These are phyloP conservation scores for Zeuzera pyrina DNA, from an alignment of 2,888 invertebrate species.

Conservation along the genomic window DNA sequence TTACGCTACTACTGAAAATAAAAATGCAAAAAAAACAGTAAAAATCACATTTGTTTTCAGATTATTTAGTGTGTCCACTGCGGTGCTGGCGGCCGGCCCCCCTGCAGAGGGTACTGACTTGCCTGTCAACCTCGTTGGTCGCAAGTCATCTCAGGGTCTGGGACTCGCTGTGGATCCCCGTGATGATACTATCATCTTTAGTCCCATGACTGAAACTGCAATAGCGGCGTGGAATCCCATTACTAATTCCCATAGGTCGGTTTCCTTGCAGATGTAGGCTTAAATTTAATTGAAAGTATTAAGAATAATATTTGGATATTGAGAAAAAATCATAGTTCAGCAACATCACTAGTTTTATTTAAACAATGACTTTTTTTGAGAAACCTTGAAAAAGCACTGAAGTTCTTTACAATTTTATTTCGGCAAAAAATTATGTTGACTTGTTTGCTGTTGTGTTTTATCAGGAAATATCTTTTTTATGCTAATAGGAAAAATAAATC, in stretches of 20 bases:
- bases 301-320: too few relatives aligned
- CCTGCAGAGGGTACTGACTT: conserved; percentile 78
- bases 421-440: too few relatives aligned
- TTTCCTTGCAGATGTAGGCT: conserved; percentile 17
- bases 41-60: too few relatives aligned
- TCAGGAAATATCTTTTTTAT: too few relatives aligned
- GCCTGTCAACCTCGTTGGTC: conserved; percentile 84
- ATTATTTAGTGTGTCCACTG: conserved; percentile 83
- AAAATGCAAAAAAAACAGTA: too few relatives aligned
- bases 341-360: too few relatives aligned
- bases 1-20: not conserved
- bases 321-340: too few relatives aligned
- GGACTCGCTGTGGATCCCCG: conserved; percentile 80
- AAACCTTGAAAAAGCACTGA: too few relatives aligned
- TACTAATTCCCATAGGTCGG: conserved; percentile 81
- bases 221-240: conserved; percentile 85
- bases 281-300: not conserved
- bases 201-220: conserved; percentile 86
- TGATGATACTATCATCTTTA: conserved; percentile 83
- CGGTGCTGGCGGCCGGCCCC: conserved; percentile 81
- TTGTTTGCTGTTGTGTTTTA: too few relatives aligned
- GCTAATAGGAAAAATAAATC: too few relatives aligned
- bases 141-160: conserved; percentile 88
- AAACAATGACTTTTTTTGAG: too few relatives aligned
- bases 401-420: too few relatives aligned